Base-by-base conservation (phyloP, 2,797 vertebrate genomes). In the Coranthus polyacanthus region DNA sequence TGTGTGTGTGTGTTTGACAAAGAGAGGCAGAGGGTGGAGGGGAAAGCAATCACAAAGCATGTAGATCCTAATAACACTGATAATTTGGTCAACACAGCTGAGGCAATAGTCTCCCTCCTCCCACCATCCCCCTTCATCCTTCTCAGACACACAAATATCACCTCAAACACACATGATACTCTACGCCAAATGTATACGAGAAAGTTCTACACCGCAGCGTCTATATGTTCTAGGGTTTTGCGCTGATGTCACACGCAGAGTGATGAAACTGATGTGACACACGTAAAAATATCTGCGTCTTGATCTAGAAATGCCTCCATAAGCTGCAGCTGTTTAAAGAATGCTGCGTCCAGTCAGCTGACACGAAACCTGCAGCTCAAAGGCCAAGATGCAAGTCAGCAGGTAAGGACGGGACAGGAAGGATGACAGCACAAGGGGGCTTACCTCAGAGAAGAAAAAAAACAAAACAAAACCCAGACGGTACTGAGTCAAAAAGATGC, bases 61-160 rank as follows among this genome's bases (percentile, higher is more conserved):
- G 12, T 41, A 75, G 75, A 73, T 85, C 61, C 82, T 66, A 84
- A 88, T 75, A 88, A 89, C 81, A 67, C 45, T 79, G 89, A 86
- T 78, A 57, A 91, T 90, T 88, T 88, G 62, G 81, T 81, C 85
- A 91, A 87, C 83, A 89, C 92, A 94, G 93, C 92, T 93, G 91
- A 93, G 91, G 79, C 89, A 79, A 81, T 54, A 79, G 52, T 41
- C 55, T 46, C 54, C 44, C 34, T 39, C 17, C 26, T 24, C 4
- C 34, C 13, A 2, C 32, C 32, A 38, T 57, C 42, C 57, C 9
- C 37, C 53, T 18, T 13, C 16, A 6, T 29, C 21, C 45, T 7
- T 41, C 6, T 34, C 20, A 5, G 44, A 50, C 59, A 41, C 65
- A 60, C 24, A 43, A 34, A 61, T 11, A 54, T 41, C 43, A 66